Conservation (phyloP, 2,888 invertebrate species). For the Himalopsyche tibetana region DNA sequence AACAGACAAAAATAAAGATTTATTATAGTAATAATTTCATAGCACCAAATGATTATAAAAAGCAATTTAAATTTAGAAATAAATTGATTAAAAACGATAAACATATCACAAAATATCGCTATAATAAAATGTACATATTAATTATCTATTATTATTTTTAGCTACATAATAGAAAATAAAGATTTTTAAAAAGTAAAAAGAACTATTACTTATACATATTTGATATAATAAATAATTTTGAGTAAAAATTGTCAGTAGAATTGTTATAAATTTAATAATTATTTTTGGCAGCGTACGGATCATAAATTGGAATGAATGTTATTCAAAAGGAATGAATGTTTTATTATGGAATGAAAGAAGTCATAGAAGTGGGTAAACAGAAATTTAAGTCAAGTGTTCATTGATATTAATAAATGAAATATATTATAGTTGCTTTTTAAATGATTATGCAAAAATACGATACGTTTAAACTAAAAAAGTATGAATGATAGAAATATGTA, state of each 20-base stretch:
- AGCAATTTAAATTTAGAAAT: neutral
- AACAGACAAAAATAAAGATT: too few relatives aligned
- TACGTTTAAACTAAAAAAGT: too few relatives aligned
- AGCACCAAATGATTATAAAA: conserved; percentile 2
- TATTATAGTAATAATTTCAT: neutral
- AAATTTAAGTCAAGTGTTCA: too few relatives aligned
- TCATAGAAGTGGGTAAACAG: neutral
- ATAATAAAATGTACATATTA: neutral
- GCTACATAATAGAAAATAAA: neutral
- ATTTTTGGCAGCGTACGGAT: neutral
- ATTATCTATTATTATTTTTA: conserved; percentile 1
- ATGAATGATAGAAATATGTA: too few relatives aligned
- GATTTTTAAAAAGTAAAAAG: neutral
- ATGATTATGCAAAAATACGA: too few relatives aligned
- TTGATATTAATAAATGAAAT: too few relatives aligned
- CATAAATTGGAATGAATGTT: conserved; percentile 5
- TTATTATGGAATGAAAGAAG: conserved; percentile 13
- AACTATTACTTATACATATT: neutral
- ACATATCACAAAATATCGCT: conserved; percentile 14
- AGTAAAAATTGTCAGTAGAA: neutral
- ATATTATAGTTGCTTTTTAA: too few relatives aligned
- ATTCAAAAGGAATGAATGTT: neutral
- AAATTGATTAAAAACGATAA: neutral
- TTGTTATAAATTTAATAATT: neutral
- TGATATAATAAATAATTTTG: conserved; percentile 7